These are phyloP conservation scores for Sorex araneus DNA, from an alignment of 2,113 vertebrate genomes.

Conservation along the genomic window DNA sequence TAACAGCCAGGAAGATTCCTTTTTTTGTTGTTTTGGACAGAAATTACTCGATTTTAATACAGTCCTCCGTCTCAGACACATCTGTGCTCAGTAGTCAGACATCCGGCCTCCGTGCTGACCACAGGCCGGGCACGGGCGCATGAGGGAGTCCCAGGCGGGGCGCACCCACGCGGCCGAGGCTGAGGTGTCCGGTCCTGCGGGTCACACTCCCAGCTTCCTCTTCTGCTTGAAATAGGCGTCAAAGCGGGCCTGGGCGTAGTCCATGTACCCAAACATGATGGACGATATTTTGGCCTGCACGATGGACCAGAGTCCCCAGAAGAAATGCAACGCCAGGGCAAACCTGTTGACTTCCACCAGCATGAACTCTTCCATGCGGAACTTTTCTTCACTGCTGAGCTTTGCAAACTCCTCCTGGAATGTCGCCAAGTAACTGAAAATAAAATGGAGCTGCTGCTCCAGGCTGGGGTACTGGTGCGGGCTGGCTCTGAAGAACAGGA, in stretches of 20 bases:
- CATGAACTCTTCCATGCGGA: slow-evolving; percentile 90
- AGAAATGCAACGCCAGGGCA: slow-evolving; percentile 97
- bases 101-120: slow-evolving; percentile 77
- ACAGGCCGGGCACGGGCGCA: slow-evolving; percentile 84
- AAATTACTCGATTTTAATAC: slow-evolving; percentile 84
- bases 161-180: slow-evolving; percentile 81
- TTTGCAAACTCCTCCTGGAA: slow-evolving; percentile 90
- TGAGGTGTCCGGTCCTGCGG: slow-evolving; percentile 1
- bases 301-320: slow-evolving; percentile 98
- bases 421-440: slow-evolving; percentile 93
- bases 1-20: not conserved
- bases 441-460: slow-evolving; percentile 96
- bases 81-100: slow-evolving; percentile 77
- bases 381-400: slow-evolving; percentile 91
- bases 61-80: slow-evolving; percentile 86
- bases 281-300: slow-evolving; percentile 97
- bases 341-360: slow-evolving; percentile 97
- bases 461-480: slow-evolving; percentile 93
- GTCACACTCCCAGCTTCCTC: slow-evolving; percentile 93
- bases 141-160: slow-evolving; percentile 79
- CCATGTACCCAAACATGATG: slow-evolving; percentile 99
- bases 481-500: slow-evolving; percentile 94
- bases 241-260: slow-evolving; percentile 95
- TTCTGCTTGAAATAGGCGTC: slow-evolving; percentile 98
- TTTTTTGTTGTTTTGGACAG: too few relatives aligned